Evolutionary conservation across 1,140 invertebrate genomes (phyloP), one percentile per base, ranked within the genome.

Genomic region (Rhagoletis pomonella): DNA sequence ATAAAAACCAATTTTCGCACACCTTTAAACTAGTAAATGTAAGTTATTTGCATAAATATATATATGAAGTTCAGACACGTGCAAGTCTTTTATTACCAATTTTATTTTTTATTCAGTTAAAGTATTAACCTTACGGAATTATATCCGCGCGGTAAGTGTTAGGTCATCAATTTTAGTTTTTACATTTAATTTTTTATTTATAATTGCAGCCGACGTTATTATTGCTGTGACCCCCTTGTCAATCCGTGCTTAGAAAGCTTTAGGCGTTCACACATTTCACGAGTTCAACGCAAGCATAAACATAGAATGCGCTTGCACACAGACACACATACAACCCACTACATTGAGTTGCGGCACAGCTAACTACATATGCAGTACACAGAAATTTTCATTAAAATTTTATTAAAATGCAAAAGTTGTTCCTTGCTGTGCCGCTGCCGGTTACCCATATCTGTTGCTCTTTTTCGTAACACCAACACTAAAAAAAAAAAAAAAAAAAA

Each of bases 351-450:
- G 19, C 73, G 47, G 47, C 47, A 81, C n/a, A 19, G 47, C 73
- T 81, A 14, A 14, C 29, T 29, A 29, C 29, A 29, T 29, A 29
- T 29, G 29, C 29, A 29, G 7, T 62, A 81, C 42, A 81, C 44
- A 81, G 73, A 81, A 81, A 81, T 81, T 81, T 81, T 81, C 73
- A 81, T 81, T 81, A 81, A 81, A 81, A 81, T 81, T 81, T 81
- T 81, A 81, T 81, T 81, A 81, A 81, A 81, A 81, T 81, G 73
- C 9, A 81, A 81, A 81, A 81, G 73, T 81, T 81, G 73, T 55
- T 81, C 73, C 47, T 81, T 81, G 73, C 73, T 81, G 73, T 81
- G 73, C 73, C 73, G 73, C 73, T 50, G 73, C 73, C 73, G 55
- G n/a, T 19, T 19, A 7, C 47, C 29, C 44, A 42, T 29, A 19